phyloP scores from a whole-genome alignment of 2,113 vertebrate genomes.

The Sclerurus mexicanus region DNA sequence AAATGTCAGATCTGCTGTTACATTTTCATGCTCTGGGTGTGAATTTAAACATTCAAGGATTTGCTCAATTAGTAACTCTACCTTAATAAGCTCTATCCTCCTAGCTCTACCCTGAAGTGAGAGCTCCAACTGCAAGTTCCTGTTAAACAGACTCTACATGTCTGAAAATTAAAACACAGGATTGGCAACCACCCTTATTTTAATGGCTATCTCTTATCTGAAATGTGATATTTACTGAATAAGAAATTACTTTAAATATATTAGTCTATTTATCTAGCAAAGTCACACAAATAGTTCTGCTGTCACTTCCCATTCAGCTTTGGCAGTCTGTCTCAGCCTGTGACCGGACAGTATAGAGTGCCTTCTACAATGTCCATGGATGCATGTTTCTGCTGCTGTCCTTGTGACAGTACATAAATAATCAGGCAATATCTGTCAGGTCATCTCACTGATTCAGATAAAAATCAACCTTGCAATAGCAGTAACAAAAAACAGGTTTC shows the following conservation, averaged over 20 bases:
- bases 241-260: background rate
- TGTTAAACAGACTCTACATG: fast-evolving
- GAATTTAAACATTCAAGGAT: background rate
- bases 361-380: fast-evolving
- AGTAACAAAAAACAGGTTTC: background rate
- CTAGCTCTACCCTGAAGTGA: background rate
- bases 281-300: background rate
- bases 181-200: background rate
- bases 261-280: background rate
- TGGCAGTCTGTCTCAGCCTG: background rate
- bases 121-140: background rate
- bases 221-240: background rate
- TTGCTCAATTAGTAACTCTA: background rate
- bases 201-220: background rate
- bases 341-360: fast-evolving
- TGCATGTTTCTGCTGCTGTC: background rate
- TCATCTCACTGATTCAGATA: background rate
- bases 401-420: background rate
- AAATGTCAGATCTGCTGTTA: background rate
- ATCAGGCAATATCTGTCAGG: background rate
- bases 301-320: background rate
- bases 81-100: background rate
- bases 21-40: background rate
- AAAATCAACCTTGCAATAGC: background rate
- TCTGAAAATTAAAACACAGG: background rate